phyloP scores from a whole-genome alignment of 2,888 invertebrate species.

The Chaitophorus viminalis region DNA sequence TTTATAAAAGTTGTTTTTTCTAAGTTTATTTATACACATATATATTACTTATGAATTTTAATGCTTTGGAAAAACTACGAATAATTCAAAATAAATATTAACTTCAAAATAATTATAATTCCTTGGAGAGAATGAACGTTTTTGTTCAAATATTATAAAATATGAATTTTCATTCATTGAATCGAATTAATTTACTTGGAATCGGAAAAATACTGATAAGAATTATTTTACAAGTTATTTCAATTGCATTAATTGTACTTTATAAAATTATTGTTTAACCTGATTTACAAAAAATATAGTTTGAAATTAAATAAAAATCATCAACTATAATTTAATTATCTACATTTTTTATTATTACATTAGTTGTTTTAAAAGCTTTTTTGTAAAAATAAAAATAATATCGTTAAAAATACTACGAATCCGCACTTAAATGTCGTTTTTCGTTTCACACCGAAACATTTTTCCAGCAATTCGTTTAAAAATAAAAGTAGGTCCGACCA shows the following conservation, averaged over 20 bases:
- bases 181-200: background rate
- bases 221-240: background rate
- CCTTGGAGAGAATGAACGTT: background rate
- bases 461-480: slow-evolving; percentile 9
- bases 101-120: background rate
- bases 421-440: slow-evolving; percentile 1
- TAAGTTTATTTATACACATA: background rate
- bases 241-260: background rate
- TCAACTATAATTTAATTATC: background rate
- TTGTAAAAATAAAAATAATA: background rate
- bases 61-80: background rate
- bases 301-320: background rate
- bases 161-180: background rate
- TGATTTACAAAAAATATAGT: background rate
- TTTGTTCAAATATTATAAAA: background rate
- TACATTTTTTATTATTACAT: background rate
- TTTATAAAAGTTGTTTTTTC: background rate
- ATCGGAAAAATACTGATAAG: background rate
- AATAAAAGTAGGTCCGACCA: slow-evolving; percentile 8
- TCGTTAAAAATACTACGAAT: background rate
- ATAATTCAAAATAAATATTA: too few species aligned
- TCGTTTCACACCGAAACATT: background rate
- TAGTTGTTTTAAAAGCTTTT: background rate
- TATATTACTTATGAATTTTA: too few species aligned
- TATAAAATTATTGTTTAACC: background rate